Evolutionary conservation across 1,140 invertebrate genomes (phyloP).

Genomic region (Leptestheria dahalacensis): DNA sequence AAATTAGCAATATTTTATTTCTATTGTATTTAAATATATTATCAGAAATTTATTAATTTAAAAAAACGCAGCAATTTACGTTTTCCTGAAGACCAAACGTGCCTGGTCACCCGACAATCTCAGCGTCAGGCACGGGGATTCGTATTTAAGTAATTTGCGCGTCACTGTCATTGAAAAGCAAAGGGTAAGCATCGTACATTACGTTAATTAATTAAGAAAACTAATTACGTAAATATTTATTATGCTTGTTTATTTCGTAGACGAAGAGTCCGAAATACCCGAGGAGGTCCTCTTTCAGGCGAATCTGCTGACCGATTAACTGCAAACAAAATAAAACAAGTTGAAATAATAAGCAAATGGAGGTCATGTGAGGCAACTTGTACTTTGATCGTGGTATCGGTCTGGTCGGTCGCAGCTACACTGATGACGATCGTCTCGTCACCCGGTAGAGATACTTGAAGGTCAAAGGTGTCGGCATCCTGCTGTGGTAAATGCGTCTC

Average conservation of each 20-base stretch:
- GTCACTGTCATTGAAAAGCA: not conserved
- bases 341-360: not conserved
- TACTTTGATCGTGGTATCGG: constrained; percentile 60
- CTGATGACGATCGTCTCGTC: constrained; percentile 67
- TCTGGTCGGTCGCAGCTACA: constrained; percentile 62
- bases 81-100: not conserved
- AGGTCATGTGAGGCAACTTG: constrained; percentile 1
- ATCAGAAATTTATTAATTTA: not conserved
- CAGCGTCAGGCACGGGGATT: constrained; percentile 6
- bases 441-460: constrained; percentile 73
- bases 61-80: no score
- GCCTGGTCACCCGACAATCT: constrained; percentile 1
- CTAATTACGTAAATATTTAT: constrained; percentile 6
- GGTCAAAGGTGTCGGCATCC: constrained; percentile 48
- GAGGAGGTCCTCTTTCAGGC: constrained; percentile 18
- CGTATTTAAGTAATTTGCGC: not conserved
- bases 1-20: not conserved
- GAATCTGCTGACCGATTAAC: constrained; percentile 18
- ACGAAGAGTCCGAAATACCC: constrained; percentile 20
- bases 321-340: constrained; percentile 12
- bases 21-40: not conserved
- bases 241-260: not conserved
- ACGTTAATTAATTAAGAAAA: not conserved
- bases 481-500: constrained; percentile 45
- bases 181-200: not conserved